Conservation (phyloP, 2,888 invertebrate genomes). For the Reticulitermes lucifugus region DNA sequence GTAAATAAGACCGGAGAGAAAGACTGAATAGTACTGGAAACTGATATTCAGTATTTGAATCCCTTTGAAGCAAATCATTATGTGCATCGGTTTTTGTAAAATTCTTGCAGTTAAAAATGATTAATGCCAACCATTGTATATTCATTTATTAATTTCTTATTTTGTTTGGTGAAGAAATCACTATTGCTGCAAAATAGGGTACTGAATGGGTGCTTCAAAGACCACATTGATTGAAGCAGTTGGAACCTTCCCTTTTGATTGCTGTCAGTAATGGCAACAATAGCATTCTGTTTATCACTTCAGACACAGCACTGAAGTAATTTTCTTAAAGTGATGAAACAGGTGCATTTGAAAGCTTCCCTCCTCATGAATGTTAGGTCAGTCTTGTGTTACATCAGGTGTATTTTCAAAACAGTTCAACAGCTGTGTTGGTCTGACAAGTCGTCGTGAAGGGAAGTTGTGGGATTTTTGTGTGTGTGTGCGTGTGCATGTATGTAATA, state of each 20-base stretch:
- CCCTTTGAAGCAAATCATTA: constrained; percentile 32
- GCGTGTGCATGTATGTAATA: not conserved
- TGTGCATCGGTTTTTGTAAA: constrained; percentile 3
- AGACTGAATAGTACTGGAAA: constrained; percentile 40
- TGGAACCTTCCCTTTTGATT: not conserved
- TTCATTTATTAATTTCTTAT: not conserved
- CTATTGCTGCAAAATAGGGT: not conserved
- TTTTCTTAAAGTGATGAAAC: constrained; percentile 9
- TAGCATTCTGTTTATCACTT: constrained; percentile 9
- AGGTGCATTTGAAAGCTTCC: constrained; percentile 23
- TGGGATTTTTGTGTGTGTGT: not conserved
- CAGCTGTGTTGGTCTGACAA: not conserved
- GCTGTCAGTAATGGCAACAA: not conserved
- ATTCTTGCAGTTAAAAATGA: not conserved
- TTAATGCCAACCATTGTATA: not conserved
- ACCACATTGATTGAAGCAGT: not conserved
- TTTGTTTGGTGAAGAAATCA: not conserved
- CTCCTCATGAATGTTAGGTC: not conserved
- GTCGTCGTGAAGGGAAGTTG: not conserved
- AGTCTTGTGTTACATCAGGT: not conserved
- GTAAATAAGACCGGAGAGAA: constrained; percentile 19
- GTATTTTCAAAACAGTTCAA: not conserved
- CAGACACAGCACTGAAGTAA: not conserved
- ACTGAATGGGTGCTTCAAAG: not conserved
- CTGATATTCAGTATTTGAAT: constrained; percentile 37